phyloP scores from a whole-genome alignment of 2,113 vertebrate genomes.

The Cisticola juncidis region DNA sequence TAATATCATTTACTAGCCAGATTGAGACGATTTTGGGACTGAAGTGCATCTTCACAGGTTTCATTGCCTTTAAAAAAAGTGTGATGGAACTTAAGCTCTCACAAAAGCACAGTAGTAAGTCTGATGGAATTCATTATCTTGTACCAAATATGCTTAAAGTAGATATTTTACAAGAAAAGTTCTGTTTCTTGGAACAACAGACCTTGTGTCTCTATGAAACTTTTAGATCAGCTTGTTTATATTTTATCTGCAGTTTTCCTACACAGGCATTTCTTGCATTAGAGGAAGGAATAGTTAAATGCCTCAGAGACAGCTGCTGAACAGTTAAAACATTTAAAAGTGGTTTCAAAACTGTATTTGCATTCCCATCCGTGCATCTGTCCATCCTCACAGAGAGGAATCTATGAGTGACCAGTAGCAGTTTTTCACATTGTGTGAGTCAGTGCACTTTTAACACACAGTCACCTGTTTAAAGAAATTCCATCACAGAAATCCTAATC shows the following conservation, averaged over 20 bases:
- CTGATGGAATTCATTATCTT: constrained; percentile 38
- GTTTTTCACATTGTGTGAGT: neutral
- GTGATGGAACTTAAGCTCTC: constrained; percentile 25
- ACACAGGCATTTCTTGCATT: neutral
- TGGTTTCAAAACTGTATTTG: neutral
- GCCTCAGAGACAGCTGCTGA: neutral
- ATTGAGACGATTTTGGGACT: neutral
- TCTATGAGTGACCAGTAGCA: neutral
- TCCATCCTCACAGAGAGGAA: neutral
- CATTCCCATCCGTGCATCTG: neutral
- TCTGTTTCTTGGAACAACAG: neutral
- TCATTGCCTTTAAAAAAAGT: neutral
- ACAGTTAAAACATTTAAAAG: neutral
- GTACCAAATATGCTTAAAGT: neutral
- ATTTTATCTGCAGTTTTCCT: neutral
- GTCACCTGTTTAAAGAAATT: constrained; percentile 60
- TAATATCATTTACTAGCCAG: constrained; percentile 19
- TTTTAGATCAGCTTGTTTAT: neutral
- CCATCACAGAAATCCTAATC: constrained; percentile 52
- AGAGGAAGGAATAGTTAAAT: neutral
- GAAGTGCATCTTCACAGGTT: constrained; percentile 17
- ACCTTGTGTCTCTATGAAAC: neutral
- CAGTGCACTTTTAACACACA: constrained; percentile 29
- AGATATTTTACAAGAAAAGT: neutral
- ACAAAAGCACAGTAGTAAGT: constrained; percentile 26